Evolutionary conservation across 2,797 vertebrate species (phyloP).

Genomic region (Peromyscus eremicus): DNA sequence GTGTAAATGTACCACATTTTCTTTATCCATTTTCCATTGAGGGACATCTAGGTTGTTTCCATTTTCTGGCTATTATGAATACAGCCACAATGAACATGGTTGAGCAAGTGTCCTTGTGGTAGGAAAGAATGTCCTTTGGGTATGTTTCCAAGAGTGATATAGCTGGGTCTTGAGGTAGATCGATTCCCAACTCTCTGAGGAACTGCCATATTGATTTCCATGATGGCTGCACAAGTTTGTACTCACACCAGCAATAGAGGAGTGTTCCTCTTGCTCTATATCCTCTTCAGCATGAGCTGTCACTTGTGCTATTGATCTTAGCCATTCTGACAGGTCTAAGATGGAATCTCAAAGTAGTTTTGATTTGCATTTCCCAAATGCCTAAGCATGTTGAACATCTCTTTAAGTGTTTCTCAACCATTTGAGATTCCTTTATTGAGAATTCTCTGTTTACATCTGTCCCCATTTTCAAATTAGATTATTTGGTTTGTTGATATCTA

Average conservation of each 20-base stretch:
- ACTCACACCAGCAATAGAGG: not conserved
- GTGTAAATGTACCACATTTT: too few relatives aligned
- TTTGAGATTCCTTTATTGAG: not conserved
- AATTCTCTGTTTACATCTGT: not conserved
- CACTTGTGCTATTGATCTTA: not conserved
- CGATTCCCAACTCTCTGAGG: not conserved
- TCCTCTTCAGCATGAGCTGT: not conserved
- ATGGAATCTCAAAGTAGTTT: not conserved
- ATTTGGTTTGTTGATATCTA: not conserved
- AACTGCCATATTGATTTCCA: not conserved
- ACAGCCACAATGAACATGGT: not conserved
- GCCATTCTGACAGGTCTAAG: not conserved
- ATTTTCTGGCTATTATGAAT: not conserved
- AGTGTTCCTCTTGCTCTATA: not conserved
- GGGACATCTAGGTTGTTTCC: not conserved
- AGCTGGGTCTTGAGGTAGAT: not conserved
- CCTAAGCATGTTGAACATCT: not conserved
- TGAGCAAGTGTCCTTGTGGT: not conserved
- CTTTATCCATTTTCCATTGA: not conserved
- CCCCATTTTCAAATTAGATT: not conserved
- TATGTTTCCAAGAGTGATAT: not conserved
- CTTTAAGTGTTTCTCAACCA: not conserved
- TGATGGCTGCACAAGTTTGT: not conserved
- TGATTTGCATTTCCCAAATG: not conserved
- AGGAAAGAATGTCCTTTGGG: too few relatives aligned